Percentiles rank a stretch among this genome's conserved stretches.
phyloP scores from a whole-genome alignment of 30 jellyfish, hydroid and myxozoan genomes.

The Chironex yamaguchii region DNA sequence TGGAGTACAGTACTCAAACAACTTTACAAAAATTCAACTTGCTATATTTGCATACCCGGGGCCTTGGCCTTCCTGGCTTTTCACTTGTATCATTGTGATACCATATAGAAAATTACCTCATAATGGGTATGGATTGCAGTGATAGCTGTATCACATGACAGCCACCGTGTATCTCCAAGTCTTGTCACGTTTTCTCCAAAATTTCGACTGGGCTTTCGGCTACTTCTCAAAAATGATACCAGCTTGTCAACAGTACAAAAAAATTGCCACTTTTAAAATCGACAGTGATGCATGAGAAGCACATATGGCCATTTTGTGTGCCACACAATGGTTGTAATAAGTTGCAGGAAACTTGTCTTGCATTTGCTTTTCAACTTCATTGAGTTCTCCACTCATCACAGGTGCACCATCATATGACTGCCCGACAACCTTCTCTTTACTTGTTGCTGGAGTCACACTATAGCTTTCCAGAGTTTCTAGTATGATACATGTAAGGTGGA shows the following conservation, averaged over 20 bases:
- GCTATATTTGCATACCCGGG: background rate
- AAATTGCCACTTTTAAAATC: too few species aligned
- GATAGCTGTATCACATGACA: background rate
- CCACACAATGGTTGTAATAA: too few species aligned
- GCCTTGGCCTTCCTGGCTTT: conserved; percentile 21
- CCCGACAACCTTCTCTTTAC: conserved; percentile 29
- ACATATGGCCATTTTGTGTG: too few species aligned
- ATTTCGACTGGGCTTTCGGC: too few species aligned
- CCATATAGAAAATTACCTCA: background rate
- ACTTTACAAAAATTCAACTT: conserved; percentile 26
- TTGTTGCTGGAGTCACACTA: conserved; percentile 23
- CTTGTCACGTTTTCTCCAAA: too few species aligned
- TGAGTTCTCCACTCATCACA: conserved; percentile 3
- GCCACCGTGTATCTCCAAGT: too few species aligned
- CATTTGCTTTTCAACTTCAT: background rate
- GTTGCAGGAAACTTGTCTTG: too few species aligned
- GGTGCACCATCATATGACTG: conserved; percentile 16
- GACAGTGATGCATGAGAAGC: too few species aligned
- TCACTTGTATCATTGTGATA: conserved; percentile 5
- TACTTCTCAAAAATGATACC: too few species aligned
- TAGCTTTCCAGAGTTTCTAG: conserved; percentile 22
- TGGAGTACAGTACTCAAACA: conserved; percentile 42
- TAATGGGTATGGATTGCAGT: background rate
- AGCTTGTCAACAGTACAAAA: too few species aligned
- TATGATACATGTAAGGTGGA: background rate